Evolutionary conservation across 1,140 invertebrate genomes (phyloP), one percentile per base, ranked within the genome.

Genomic region (Cyphomyrmex costatus): DNA sequence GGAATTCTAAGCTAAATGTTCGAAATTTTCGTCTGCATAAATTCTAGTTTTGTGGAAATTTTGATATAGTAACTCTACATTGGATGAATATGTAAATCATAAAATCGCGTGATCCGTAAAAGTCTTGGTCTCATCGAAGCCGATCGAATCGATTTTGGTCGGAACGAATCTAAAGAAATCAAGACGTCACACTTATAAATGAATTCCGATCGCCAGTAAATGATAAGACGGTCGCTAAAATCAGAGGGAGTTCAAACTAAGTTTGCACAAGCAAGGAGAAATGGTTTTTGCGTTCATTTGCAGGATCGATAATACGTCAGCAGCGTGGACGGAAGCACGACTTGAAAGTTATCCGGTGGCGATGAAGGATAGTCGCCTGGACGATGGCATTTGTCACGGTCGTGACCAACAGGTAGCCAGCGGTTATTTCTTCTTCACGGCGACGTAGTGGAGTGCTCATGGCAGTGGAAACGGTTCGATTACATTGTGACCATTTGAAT

Each of bases 401-500:
- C 63, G 46, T 49, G 84, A 79, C 84, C 84, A 86, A 86, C 84
- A 86, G 84, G 84, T 86, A 79, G 74, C 76, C 33, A 33, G 53
- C 63, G 60, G 63, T 79, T 79, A 79, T 79, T 80, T 86, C 84
- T 85, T 77, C 61, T 58, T 80, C 76, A 0, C 24, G 46, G 4
- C 33, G 42, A 27, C 21, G 76, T 19, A 65, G 49, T 46, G 53
- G 56, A 36, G 53, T 70, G 49, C 63, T 79, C 63, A 61, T 46
- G 53, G 36, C 58, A 58, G 30, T 85, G 60, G 73, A 85, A 85
- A 66, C 79, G 65, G 74, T 83, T 83, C 78, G 85, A 86, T 86
- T 82, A 82, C 85, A 86, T 86, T 86, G 85, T 82, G 51, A 61
- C 42, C 65, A 82, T 82, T 86, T 83, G 77, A 83, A 86, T 86